A percentile compares a stretch with the other conserved stretches of the same genome.
Conservation (phyloP, 2,888 invertebrate species). For the Agonum fuliginosum region DNA sequence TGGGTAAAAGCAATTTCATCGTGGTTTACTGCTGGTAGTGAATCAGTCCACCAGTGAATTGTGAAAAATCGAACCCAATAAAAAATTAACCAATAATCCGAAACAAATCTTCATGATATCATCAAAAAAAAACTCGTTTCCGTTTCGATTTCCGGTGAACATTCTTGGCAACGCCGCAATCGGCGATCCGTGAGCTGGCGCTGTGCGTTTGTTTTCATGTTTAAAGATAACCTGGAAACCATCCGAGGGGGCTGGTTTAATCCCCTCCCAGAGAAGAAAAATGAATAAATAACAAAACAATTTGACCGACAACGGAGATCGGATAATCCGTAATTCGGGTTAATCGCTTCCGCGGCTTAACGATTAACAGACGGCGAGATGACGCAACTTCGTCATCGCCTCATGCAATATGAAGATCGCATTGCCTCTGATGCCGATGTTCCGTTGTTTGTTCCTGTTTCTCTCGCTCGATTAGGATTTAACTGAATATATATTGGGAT, state of each 20-base stretch:
- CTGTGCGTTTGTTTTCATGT: constrained; percentile 42
- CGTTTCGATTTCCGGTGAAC: constrained; percentile 50
- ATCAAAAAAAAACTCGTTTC: constrained; percentile 46
- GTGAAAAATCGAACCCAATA: constrained; percentile 20
- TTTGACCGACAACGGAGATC: constrained; percentile 41
- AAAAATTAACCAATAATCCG: constrained; percentile 30
- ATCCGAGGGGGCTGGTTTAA: constrained; percentile 27
- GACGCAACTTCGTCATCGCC: constrained; percentile 25
- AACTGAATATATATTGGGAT: constrained; percentile 25
- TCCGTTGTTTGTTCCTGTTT: not conserved
- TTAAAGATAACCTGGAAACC: constrained; percentile 57
- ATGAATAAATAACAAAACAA: constrained; percentile 55
- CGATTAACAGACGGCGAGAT: constrained; percentile 32
- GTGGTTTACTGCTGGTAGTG: too few relatives aligned
- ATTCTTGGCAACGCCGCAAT: constrained; percentile 34
- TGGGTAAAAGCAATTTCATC: too few relatives aligned
- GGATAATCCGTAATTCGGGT: constrained; percentile 42
- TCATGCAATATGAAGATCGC: constrained; percentile 37
- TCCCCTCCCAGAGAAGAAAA: constrained; percentile 33
- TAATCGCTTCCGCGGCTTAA: constrained; percentile 32
- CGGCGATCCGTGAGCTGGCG: not conserved
- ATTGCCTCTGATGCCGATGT: constrained; percentile 4
- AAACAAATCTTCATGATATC: constrained; percentile 21
- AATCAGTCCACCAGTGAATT: not conserved
- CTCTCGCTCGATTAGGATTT: constrained; percentile 23